Base-by-base conservation (phyloP, 2,113 vertebrate genomes). In the Platichthys flesus region DNA sequence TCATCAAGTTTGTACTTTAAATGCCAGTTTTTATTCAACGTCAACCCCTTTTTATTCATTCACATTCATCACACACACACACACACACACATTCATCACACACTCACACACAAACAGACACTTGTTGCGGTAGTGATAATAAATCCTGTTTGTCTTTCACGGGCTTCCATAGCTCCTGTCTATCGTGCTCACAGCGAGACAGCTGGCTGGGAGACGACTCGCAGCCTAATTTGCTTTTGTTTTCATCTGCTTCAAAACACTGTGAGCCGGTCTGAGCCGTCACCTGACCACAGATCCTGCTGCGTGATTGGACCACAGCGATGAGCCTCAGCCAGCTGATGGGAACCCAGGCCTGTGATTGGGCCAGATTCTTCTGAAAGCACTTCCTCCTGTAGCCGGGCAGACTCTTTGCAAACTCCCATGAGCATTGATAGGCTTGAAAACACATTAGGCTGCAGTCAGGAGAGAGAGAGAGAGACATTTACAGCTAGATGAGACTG, bases 351-450 rank as follows among this genome's bases (percentile, higher is more conserved):
- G 72, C 52, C 3, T 84, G 62, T 74, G 76, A 93, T 93, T 93
- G 89, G 92, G 13, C 69, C 64, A 65, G 88, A 78, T 74, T 62
- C 21, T 78, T 69, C 28, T 81, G 18, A 76, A 66, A 90, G 87
- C 87, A 82, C 88, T 92, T 90, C 88, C 86, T 90, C 83, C 82
- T 92, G 93, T 94, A 91, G 88, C 93, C 82, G 74, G 93, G 93
- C 92, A 94, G 93, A 93, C 83, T 86, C 23, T 76, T 69, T 77
- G 64, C 40, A 37, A 76, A 70, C 75, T 89, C 86, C 72, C 60
- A 18, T 2, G 71, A 84, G 86, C 57, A 61, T 26, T 5, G 20
- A 65, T n/a, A 28, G 47, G 62, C 66, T 79, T 81, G 78, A 76
- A 85, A 73, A 67, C 71, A 75, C 71, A 76, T 55, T 37, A 56